Evolutionary conservation across 1,140 invertebrate species (phyloP), one percentile per base, ranked within the genome.

Genomic region (Pectinophora gossypiella): DNA sequence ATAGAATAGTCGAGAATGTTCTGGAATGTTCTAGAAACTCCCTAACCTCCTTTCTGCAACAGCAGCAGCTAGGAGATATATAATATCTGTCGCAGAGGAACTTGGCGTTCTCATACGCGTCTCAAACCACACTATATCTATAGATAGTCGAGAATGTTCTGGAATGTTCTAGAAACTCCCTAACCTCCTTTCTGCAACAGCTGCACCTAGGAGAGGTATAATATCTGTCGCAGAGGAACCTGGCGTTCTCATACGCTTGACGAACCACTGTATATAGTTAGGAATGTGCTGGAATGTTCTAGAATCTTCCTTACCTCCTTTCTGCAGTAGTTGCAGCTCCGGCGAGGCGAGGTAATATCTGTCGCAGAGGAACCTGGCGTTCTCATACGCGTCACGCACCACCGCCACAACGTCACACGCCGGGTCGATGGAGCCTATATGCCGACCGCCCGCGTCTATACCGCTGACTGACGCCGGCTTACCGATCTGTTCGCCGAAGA

Each of bases 81-180:
- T 99, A 99, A 89, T 99, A 99, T 88, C 98, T 95, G 87, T 99
- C 98, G 89, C 98, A 99, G 2, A 99, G 91, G 86, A 99, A 99
- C 51, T 96, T 90, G 0, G 98, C 98, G 88, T 99, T 99, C 82
- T 98, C 96, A 82, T 97, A 99, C 0, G 98, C 98, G n/a, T n/a
- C n/a, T n/a, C n/a, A n/a, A n/a, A n/a, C n/a, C n/a, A n/a, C n/a
- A n/a, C n/a, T n/a, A n/a, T n/a, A n/a, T n/a, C n/a, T n/a, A n/a
- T n/a, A n/a, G n/a, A n/a, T n/a, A n/a, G n/a, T n/a, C n/a, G n/a
- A n/a, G n/a, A n/a, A n/a, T n/a, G n/a, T n/a, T n/a, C n/a, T n/a
- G n/a, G n/a, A n/a, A n/a, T n/a, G n/a, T n/a, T n/a, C n/a, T n/a
- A n/a, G n/a, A n/a, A n/a, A n/a, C n/a, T n/a, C n/a, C n/a, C n/a